Conservation (phyloP, 2,888 invertebrate species). For the Drosophila siamana region DNA sequence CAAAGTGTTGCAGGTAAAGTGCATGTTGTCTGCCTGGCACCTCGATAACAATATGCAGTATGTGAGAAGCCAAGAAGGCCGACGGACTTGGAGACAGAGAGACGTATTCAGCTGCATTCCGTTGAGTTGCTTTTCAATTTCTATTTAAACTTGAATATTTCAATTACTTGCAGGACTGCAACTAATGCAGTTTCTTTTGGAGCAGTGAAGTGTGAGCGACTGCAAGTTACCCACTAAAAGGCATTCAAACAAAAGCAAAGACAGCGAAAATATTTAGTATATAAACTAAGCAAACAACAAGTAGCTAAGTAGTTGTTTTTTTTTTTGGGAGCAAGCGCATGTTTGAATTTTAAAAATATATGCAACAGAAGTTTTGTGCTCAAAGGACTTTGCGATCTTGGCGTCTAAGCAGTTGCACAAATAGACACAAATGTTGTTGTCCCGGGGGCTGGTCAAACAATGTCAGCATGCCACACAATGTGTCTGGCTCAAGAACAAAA, state of each 20-base stretch:
- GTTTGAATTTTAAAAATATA: too few relatives aligned
- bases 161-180: background rate
- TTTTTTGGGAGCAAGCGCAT: too few relatives aligned
- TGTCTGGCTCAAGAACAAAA: slow-evolving; percentile 13
- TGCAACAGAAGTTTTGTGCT: too few relatives aligned
- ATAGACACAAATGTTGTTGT: background rate
- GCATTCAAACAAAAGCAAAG: too few relatives aligned
- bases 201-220: background rate
- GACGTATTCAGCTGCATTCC: background rate
- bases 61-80: background rate
- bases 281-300: too few relatives aligned
- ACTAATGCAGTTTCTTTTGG: background rate
- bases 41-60: slow-evolving; percentile 10
- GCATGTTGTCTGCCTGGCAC: slow-evolving; percentile 16
- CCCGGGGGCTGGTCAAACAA: background rate
- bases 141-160: background rate
- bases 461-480: slow-evolving; percentile 13
- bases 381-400: too few relatives aligned
- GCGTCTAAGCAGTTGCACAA: too few relatives aligned
- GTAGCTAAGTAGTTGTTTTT: too few relatives aligned
- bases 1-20: slow-evolving; percentile 63
- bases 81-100: too few relatives aligned
- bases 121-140: background rate
- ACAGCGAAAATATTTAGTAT: too few relatives aligned
- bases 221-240: too few relatives aligned